Evolutionary conservation across 2,113 vertebrate species (phyloP), one percentile per base, ranked within the genome.

Genomic region (Alaudala cheleensis): DNA sequence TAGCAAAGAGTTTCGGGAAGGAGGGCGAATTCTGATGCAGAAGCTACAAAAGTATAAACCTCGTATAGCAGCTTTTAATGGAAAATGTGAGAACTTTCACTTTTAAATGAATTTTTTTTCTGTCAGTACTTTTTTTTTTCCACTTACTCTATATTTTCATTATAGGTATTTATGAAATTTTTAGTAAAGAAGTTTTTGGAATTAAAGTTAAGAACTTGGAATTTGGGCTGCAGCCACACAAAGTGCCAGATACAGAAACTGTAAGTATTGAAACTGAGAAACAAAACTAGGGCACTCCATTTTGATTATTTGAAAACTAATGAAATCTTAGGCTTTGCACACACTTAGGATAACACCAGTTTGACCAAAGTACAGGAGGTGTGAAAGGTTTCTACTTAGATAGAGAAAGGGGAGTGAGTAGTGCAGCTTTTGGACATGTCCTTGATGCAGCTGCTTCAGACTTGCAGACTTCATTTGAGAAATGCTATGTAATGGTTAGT

Each of bases 141-240:
- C 18, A 58, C 50, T 72, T 94, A 95, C 29, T 24, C 53, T 86
- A 9, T 86, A 54, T 76, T 92, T 98, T 97, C 12, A 96, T 95
- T 97, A 44, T 91, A 99, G 99, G 99, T 96, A 99, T 99, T 98
- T 99, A 99, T 97, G 99, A 99, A 98, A 99, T 99, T 96, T 99
- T 99, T 98, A 99, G 99, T 98, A 99, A 98, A 97, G 99, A 99
- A 97, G 99, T 98, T 71, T 99, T 99, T 97, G 99, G 99, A 87
- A 98, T 99, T 88, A 99, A 98, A 95, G 98, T 99, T 79, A 99
- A 99, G 97, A 99, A 99, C 65, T 97, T 99, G 61, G 99, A 99
- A 86, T 99, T 99, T 96, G 99, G 99, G 71, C 97, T 99, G 73
- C 99, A 99, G 91, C 99, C 99, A 15, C 99, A 99, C 97, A 99